phyloP scores from a whole-genome alignment of 2,888 invertebrate species.

The Campoplex capitator region DNA sequence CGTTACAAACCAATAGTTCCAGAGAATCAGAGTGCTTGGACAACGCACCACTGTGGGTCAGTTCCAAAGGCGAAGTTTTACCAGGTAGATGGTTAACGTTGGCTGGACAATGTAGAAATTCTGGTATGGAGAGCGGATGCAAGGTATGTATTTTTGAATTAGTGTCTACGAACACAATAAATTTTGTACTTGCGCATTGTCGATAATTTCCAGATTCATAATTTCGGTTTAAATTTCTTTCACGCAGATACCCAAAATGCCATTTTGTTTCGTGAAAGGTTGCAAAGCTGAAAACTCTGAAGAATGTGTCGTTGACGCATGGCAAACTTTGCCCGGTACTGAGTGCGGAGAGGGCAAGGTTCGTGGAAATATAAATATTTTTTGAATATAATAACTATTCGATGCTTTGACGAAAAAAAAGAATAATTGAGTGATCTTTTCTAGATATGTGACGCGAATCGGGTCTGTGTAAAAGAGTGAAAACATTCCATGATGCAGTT shows the following conservation, averaged over 20 bases:
- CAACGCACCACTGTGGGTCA: conserved; percentile 11
- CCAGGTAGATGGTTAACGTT: conserved; percentile 40
- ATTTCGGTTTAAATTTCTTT: not conserved
- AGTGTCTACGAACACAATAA: not conserved
- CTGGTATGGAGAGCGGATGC: conserved; percentile 14
- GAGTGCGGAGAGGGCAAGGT: not conserved
- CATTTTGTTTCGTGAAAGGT: conserved; percentile 5
- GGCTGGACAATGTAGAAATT: conserved; percentile 26
- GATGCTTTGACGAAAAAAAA: not conserved
- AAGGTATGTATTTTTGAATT: not conserved
- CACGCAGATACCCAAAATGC: not conserved
- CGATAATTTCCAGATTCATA: not conserved
- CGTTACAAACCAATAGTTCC: not conserved
- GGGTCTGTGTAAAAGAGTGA: not conserved
- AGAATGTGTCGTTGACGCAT: not conserved
- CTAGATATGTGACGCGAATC: not conserved
- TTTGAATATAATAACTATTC: not conserved
- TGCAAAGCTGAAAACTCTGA: not conserved
- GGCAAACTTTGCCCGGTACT: not conserved
- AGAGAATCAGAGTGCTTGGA: not conserved
- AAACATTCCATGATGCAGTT: not conserved
- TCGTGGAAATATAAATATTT: not conserved
- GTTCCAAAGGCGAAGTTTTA: not conserved
- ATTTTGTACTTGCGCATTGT: not conserved
- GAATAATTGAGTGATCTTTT: not conserved